Base-by-base conservation (phyloP, 2,113 vertebrate genomes). In the Nothobranchius furzeri region DNA sequence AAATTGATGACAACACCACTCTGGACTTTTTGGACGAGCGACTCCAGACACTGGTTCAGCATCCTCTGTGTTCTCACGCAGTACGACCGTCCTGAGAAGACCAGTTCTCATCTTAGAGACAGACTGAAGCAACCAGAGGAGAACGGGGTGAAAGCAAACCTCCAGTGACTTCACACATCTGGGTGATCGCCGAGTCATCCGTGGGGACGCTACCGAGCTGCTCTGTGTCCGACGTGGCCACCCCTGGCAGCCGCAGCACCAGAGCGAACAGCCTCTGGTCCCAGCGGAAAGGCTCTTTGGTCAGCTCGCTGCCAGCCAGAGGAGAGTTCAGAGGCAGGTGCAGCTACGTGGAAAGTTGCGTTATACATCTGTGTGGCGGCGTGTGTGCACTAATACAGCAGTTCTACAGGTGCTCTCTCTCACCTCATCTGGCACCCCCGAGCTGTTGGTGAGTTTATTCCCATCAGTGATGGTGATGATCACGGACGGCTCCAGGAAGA, bases 121-220 rank as follows among this genome's bases (percentile, higher is more conserved):
- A 20, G 0, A 1, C 10, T 6, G 47, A 76, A 60, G 13, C 9
- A 40, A 70, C 10, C 30, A 53, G 57, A 45, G 2, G 9, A 46
- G 40, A 14, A 55, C 37, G 9, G 47, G 35, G 62, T 69, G 55
- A 57, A 12, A 56, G 6, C 66, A 1, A 92, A 98, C 97, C 97
- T 96, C 98, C 98, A 37, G 97, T 99, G 90, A 99, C 96, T 92
- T 99, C 98, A 65, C 98, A 99, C 97, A 99, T 99, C 91, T 98
- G 97, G 49, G 98, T 97, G 89, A 99, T 96, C 47, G 96, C 94
- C 36, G 97, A 99, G 69, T 99, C 96, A 72, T 99, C 98, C 9
- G 94, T 95, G 76, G 97, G 96, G 68, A 99, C 96, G 55, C 97
- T 97, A 68, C 97, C 97, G 36, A 99, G 92, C 80, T 96, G 96